phyloP scores from a whole-genome alignment of 2,797 vertebrate species.

The Xyrichtys novacula region DNA sequence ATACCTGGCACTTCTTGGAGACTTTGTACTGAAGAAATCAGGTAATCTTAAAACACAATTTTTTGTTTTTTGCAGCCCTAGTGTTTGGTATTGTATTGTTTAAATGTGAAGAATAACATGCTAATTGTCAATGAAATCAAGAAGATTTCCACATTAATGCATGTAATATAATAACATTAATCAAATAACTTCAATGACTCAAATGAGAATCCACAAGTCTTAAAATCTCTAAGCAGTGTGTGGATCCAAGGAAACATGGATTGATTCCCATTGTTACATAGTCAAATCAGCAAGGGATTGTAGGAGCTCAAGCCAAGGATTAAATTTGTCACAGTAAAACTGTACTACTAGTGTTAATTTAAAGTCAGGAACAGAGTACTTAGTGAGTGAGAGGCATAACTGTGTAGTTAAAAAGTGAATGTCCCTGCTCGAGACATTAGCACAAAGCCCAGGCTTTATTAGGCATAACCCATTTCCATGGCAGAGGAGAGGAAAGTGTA shows the following conservation, averaged over 20 bases:
- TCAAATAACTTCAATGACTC: conserved; percentile 36
- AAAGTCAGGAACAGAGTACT: conserved; percentile 54
- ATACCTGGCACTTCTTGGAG: not conserved
- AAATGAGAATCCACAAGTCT: conserved; percentile 21
- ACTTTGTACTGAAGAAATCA: conserved; percentile 7
- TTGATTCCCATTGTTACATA: conserved; percentile 64
- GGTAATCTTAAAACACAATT: not conserved
- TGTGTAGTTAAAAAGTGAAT: conserved; percentile 49
- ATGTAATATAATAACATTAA: conserved; percentile 34
- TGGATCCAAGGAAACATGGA: conserved; percentile 60
- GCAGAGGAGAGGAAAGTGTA: conserved; percentile 48
- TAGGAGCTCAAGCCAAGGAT: conserved; percentile 66
- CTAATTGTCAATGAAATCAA: conserved; percentile 10
- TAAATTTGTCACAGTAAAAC: conserved; percentile 73
- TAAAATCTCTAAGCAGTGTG: conserved; percentile 23
- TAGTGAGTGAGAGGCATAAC: conserved; percentile 42
- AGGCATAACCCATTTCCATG: conserved; percentile 50
- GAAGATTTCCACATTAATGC: conserved; percentile 28
- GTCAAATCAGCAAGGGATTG: conserved; percentile 65
- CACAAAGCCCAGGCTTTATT: conserved; percentile 53
- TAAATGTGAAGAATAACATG: not conserved
- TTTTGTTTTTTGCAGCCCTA: not conserved
- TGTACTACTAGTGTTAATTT: conserved; percentile 64
- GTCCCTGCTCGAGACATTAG: conserved; percentile 53
- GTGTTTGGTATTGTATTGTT: not conserved